Base-by-base conservation (phyloP, 2,113 vertebrate species). In the Sinocyclocheilus maitianheensis region DNA sequence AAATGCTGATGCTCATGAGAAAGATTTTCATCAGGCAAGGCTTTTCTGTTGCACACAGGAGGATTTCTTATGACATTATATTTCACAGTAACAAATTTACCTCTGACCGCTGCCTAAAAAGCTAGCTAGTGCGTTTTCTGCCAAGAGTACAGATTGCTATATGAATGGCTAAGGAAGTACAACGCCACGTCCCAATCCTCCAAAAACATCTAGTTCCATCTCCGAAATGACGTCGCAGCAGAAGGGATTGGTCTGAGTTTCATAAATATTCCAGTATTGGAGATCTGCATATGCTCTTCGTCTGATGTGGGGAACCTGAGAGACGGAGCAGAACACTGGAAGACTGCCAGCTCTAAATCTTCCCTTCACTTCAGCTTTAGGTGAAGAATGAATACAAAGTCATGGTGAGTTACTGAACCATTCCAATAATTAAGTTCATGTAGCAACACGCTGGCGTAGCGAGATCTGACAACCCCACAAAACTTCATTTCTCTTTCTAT, bases 231-330 rank as follows among this genome's bases (percentile, higher is more conserved):
- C 1, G 8, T 72, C 80, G 16, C 74, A 88, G 86, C 22, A 13
- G 79, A 13, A 79, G 65, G 82, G 37, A 88, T 46, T 22, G 7
- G 51, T 67, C 84, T 76, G 55, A 12, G 58, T 48, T 74, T 65
- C 77, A 88, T 85, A 86, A 88, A 90, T 90, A 86, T 85, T 58
- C 65, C 83, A 81, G 43, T 71, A 58, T 40, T 81, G 53, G 78
- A 85, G 88, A 69, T 89, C 76, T 81, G 69, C 79, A 78, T 77
- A 53, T 20, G 63, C 53, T 13, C 34, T 22, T 30, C 20, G 67
- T 74, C 71, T 72, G 62, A 37, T 77, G 71, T 75, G 43, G 79
- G 79, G 77, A 87, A 74, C 55, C 77, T 22, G n/a, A 18, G 24
- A 84, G 63, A 51, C 22, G 4, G 48, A 51, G 40, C 3, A 43